Conservation (phyloP, 2,888 invertebrate species). For the Agriopis aurantiaria region DNA sequence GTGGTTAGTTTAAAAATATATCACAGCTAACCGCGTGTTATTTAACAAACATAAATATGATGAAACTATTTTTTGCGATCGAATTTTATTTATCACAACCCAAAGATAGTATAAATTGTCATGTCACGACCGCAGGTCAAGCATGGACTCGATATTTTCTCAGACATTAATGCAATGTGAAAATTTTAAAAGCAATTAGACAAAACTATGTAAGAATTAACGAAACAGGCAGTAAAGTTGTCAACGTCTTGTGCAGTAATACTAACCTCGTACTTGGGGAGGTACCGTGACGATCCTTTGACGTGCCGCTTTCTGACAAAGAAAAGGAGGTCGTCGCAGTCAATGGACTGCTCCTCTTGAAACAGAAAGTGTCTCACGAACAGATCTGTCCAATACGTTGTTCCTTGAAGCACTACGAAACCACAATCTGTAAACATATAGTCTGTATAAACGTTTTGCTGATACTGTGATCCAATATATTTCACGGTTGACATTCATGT, state of each 20-base stretch:
- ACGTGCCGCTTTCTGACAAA: conserved; percentile 97
- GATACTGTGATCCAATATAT: neutral
- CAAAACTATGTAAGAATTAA: neutral
- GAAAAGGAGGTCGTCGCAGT: conserved; percentile 97
- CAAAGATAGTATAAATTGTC: no score
- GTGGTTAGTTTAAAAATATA: no score
- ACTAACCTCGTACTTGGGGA: conserved; percentile 95
- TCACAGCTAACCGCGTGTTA: neutral
- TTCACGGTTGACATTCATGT: neutral
- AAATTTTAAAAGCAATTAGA: neutral
- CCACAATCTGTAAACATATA: conserved; percentile 90
- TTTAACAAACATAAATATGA: no score
- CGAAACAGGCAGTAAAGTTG: conserved; percentile 24
- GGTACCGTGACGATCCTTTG: conserved; percentile 93
- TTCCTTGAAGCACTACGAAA: conserved; percentile 96
- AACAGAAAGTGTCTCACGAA: conserved; percentile 97
- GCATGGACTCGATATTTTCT: neutral
- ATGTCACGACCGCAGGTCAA: neutral
- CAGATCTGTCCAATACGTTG: conserved; percentile 98
- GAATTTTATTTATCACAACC: no score
- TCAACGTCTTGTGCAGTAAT: neutral
- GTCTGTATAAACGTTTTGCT: conserved; percentile 6
- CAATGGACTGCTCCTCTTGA: conserved; percentile 94
- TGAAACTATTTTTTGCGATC: no score
- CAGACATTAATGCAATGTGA: neutral